Conservation (phyloP, 1,140 invertebrate genomes). For the Formica selysi region DNA sequence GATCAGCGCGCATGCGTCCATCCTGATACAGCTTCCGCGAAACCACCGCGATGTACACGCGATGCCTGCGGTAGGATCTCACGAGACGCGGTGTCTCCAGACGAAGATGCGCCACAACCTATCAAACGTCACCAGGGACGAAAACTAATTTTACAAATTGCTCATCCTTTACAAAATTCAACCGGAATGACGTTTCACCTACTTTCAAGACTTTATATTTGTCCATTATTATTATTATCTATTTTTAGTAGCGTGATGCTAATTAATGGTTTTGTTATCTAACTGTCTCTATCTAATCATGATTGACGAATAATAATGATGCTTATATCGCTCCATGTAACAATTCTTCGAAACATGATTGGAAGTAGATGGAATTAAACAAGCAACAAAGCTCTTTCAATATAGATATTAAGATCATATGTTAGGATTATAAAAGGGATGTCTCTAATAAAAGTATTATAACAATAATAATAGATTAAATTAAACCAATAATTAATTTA, state of each 20-base stretch:
- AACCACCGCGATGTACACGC: conserved; percentile 65
- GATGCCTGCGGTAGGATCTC: conserved; percentile 62
- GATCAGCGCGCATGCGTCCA: conserved; percentile 68
- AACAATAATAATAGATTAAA: neutral
- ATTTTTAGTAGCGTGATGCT: neutral
- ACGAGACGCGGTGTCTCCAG: conserved; percentile 57
- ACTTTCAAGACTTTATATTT: conserved; percentile 37
- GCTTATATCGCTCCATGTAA: neutral
- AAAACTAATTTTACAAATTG: conserved; percentile 54
- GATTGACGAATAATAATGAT: neutral
- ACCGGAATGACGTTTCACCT: conserved; percentile 48
- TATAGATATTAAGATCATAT: neutral
- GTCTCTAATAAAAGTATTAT: neutral
- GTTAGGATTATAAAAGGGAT: neutral
- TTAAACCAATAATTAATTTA: neutral
- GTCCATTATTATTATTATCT: neutral
- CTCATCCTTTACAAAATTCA: conserved; percentile 44
- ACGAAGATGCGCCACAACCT: conserved; percentile 40
- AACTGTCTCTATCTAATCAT: conserved; percentile 11
- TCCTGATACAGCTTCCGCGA: conserved; percentile 69
- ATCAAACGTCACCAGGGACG: conserved; percentile 45
- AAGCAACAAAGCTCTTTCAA: neutral
- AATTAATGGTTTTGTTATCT: neutral
- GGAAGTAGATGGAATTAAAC: neutral
- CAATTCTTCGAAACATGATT: neutral